These are phyloP conservation scores for Drosophila mimetica DNA, from an alignment of 2,888 invertebrate species.

Conservation along the genomic window DNA sequence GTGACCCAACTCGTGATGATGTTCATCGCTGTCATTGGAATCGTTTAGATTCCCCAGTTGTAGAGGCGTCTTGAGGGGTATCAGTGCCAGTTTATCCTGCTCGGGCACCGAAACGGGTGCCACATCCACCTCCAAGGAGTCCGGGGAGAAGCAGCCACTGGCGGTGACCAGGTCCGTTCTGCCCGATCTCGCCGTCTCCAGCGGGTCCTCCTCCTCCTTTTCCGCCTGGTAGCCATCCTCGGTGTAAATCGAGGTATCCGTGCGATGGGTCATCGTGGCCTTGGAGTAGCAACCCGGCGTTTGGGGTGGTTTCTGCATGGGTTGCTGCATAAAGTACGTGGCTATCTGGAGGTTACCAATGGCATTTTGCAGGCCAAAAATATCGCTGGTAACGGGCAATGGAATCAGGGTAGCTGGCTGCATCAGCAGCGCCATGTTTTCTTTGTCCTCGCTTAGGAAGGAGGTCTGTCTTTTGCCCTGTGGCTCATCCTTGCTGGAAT, in stretches of 20 bases:
- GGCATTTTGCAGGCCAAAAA: slow-evolving; percentile 83
- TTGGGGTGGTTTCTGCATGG: slow-evolving; percentile 38
- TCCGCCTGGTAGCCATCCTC: slow-evolving; percentile 77
- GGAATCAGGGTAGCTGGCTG: slow-evolving; percentile 84
- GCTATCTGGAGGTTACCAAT: slow-evolving; percentile 84
- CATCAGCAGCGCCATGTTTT: slow-evolving; percentile 80
- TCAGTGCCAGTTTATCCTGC: slow-evolving; percentile 68
- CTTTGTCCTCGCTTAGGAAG: slow-evolving; percentile 54
- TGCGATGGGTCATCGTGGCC: slow-evolving; percentile 78
- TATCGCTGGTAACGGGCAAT: slow-evolving; percentile 82
- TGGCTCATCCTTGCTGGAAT: slow-evolving; percentile 6
- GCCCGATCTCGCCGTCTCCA: slow-evolving; percentile 50
- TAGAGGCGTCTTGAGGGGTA: slow-evolving; percentile 57
- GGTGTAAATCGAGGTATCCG: slow-evolving; percentile 75
- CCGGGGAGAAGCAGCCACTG: slow-evolving; percentile 68
- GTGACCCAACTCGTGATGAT: slow-evolving; percentile 6
- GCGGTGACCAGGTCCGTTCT: slow-evolving; percentile 43
- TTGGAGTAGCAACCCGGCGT: slow-evolving; percentile 66
- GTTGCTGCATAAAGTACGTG: slow-evolving; percentile 83
- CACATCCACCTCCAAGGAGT: slow-evolving; percentile 65
- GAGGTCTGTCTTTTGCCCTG: slow-evolving; percentile 7
- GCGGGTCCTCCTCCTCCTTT: slow-evolving; percentile 54
- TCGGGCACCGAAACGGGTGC: slow-evolving; percentile 29
- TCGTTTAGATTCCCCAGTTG: background rate
- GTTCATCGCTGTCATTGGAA: slow-evolving; percentile 9